phyloP scores from a whole-genome alignment of 2,113 vertebrate genomes.

The Glaucidium brasilianum region DNA sequence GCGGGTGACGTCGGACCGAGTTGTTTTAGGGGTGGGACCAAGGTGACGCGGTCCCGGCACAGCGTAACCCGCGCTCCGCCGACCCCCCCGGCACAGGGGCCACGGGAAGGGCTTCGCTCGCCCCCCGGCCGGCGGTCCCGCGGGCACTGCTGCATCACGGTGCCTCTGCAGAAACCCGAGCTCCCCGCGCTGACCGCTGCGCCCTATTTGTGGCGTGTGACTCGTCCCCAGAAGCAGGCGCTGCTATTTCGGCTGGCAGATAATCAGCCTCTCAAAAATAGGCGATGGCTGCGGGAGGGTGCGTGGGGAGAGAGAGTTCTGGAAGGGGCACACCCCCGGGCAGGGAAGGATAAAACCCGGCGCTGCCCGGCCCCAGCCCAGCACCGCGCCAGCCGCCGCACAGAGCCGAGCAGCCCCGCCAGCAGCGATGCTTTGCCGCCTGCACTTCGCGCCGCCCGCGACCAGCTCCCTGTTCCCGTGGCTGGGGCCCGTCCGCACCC shows the following conservation, averaged over 20 bases:
- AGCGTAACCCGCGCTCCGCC: rapidly evolving
- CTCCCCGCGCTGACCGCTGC: background rate
- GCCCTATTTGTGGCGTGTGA: constrained; percentile 50
- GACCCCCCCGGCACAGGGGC: rapidly evolving
- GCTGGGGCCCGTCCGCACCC: constrained; percentile 48
- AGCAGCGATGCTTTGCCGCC: constrained; percentile 50
- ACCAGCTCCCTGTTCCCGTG: constrained; percentile 18
- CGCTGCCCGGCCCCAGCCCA: background rate
- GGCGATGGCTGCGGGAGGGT: constrained; percentile 24
- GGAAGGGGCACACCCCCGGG: constrained; percentile 44
- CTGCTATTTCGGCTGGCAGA: constrained; percentile 44
- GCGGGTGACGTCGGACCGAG: background rate
- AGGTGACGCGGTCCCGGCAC: background rate
- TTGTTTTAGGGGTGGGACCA: background rate
- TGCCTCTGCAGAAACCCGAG: constrained; percentile 56
- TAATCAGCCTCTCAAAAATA: constrained; percentile 63
- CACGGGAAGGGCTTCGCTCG: background rate
- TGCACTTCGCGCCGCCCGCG: constrained; percentile 29
- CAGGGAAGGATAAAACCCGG: constrained; percentile 32
- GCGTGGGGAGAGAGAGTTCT: constrained; percentile 44
- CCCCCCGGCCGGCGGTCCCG: background rate
- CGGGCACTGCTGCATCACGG: background rate
- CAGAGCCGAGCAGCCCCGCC: background rate
- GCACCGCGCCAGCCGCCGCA: background rate
- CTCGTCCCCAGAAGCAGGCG: background rate